Base-by-base conservation (phyloP, 2,888 invertebrate genomes). In the Linnaemya tessellans region DNA sequence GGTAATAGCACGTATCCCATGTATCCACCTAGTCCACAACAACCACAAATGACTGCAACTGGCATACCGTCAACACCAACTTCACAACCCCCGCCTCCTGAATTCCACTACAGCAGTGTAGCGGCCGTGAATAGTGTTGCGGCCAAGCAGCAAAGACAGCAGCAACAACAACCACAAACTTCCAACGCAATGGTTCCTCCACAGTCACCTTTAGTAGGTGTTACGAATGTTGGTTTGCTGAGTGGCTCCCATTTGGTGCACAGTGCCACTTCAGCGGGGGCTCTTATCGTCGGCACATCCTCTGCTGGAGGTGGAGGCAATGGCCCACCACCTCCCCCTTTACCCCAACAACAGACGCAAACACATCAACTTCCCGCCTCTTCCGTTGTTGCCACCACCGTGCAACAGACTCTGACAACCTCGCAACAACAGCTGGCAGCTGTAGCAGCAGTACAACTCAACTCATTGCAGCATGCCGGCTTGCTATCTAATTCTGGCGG, bases 1-100 rank as follows among this genome's bases (percentile, higher is more conserved):
- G 90, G 87, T 64, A 87, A 86, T 86, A 95, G 95, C 90, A 89
- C 90, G 80, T 97, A 96, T 94, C 96, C 96, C 92, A 96, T 97
- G 96, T 93, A 92, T 90, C 91, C 92, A 90, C 92, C 93, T 91
- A 93, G 93, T 92, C 92, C 93, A 88, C 92, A 92, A 70, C 85
- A 85, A 82, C 85, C 85, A 86, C 88, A 88, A 71, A 62, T 87
- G 80, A 87, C 67, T 51, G 60, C 87, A 77, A 22, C 84, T 62
- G 70, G 87, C 83, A 89, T 90, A 67, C 70, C 85, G 84, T 90
- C 89, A 86, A 89, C 89, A 84, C 89, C 89, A 68, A 89, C 89
- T 86, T 86, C 89, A 79, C 89, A 90, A 88, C 88, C 87, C 84
- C 88, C 89, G 87, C 88, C 87, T 80, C 87, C 91, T 81, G 90